Percentiles rank a stretch among this genome's conserved stretches.
These are phyloP conservation scores for Tenthredo scrophulariae DNA, from an alignment of 2,888 invertebrate genomes.

Conservation along the genomic window DNA sequence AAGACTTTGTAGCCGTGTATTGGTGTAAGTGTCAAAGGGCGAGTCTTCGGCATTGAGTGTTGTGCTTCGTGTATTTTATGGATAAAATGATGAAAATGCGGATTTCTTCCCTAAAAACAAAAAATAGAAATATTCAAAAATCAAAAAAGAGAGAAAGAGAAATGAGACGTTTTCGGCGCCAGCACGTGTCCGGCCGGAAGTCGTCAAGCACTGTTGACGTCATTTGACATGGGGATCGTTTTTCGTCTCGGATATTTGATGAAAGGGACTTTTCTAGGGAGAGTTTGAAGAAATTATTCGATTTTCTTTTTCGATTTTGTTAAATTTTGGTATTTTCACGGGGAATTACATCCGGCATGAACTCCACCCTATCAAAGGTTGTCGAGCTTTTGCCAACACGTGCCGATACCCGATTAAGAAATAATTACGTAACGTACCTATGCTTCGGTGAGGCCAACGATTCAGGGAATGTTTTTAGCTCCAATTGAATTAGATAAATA, in stretches of 20 bases:
- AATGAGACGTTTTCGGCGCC: conserved; percentile 1
- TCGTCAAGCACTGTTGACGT: conserved; percentile 2
- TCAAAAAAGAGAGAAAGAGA: not conserved
- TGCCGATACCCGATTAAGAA: not conserved
- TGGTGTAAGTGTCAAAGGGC: conserved; percentile 90
- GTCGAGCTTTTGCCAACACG: conserved; percentile 35
- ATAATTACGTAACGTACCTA: conserved; percentile 2
- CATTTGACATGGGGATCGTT: not conserved
- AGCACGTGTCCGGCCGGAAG: not conserved
- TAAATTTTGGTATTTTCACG: not conserved
- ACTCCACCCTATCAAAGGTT: not conserved
- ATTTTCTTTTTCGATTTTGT: not conserved
- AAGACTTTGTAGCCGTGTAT: conserved; percentile 97
- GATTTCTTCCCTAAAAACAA: not conserved
- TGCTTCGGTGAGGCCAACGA: not conserved
- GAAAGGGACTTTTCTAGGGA: not conserved
- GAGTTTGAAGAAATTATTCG: not conserved
- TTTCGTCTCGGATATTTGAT: not conserved
- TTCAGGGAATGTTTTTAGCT: conserved; percentile 22
- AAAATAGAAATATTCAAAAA: not conserved
- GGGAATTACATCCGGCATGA: not conserved
- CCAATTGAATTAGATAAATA: not conserved
- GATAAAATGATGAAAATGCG: conserved; percentile 5
- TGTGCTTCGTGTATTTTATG: conserved; percentile 26
- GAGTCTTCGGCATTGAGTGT: conserved; percentile 16